Evolutionary conservation across 1,140 invertebrate genomes (phyloP).

Genomic region (Helicoverpa armigera): DNA sequence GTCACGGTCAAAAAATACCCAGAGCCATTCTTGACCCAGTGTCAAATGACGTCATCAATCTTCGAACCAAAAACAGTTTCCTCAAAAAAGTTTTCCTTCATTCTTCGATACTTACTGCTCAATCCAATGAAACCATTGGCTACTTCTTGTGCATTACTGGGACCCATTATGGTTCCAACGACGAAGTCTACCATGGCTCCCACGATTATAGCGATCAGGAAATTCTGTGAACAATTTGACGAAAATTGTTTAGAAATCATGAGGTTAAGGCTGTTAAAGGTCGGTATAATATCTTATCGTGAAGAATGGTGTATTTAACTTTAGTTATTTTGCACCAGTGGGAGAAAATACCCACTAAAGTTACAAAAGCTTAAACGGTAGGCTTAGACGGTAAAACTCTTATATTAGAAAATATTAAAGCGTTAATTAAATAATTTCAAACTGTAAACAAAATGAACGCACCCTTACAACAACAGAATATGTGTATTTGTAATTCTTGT

Average conservation of each 20-base stretch:
- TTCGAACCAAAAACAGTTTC: background rate
- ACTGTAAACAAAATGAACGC: background rate
- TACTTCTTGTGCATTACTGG: conserved; percentile 86
- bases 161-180: conserved; percentile 95
- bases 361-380: background rate
- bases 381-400: too few relatives aligned
- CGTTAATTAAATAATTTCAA: background rate
- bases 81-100: background rate
- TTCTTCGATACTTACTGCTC: conserved; percentile 88
- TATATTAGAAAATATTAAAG: too few relatives aligned
- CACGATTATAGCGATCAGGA: conserved; percentile 95
- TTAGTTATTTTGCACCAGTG: background rate
- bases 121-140: conserved; percentile 95
- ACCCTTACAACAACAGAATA: background rate
- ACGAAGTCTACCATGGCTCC: conserved; percentile 97
- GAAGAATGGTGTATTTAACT: background rate
- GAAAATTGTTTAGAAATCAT: conserved; percentile 22
- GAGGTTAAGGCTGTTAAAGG: background rate
- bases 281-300: background rate
- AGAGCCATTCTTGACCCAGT: too few relatives aligned
- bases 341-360: background rate
- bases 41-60: background rate
- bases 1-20: background rate
- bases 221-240: conserved; percentile 88
- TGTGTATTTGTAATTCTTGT: conserved; percentile 19